These are phyloP conservation scores for Nymphicus hollandicus DNA, from an alignment of 2,113 vertebrate species.

Conservation along the genomic window DNA sequence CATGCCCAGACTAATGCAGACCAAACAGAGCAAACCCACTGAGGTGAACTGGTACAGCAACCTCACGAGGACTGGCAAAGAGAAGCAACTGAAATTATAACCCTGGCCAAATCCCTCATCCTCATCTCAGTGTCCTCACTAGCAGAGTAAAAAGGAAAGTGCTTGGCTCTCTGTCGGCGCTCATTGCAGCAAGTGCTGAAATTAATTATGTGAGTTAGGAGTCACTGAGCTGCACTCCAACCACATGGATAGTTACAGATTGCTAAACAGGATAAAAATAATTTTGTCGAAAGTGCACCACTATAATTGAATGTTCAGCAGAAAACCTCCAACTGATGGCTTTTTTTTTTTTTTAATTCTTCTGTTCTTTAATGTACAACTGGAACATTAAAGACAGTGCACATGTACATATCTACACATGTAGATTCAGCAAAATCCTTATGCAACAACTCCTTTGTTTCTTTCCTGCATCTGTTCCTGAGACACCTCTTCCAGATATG, in stretches of 20 bases:
- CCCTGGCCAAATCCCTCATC: not conserved
- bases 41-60: fast-evolving
- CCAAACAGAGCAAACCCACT: not conserved
- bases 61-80: not conserved
- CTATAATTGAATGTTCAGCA: not conserved
- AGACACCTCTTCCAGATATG: not conserved
- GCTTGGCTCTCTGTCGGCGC: not conserved
- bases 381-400: not conserved
- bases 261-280: not conserved
- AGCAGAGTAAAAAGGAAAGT: not conserved
- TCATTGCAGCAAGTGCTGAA: not conserved
- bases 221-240: not conserved
- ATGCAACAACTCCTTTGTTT: not conserved
- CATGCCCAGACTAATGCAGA: not conserved
- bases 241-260: not conserved
- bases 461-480: not conserved
- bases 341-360: not conserved
- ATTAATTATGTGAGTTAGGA: not conserved
- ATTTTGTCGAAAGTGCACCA: not conserved
- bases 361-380: not conserved
- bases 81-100: not conserved
- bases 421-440: not conserved
- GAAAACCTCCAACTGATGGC: not conserved
- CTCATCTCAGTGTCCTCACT: not conserved
- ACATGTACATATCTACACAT: not conserved